Conservation (phyloP, 2,888 invertebrate species). For the Leuctra nigra region DNA sequence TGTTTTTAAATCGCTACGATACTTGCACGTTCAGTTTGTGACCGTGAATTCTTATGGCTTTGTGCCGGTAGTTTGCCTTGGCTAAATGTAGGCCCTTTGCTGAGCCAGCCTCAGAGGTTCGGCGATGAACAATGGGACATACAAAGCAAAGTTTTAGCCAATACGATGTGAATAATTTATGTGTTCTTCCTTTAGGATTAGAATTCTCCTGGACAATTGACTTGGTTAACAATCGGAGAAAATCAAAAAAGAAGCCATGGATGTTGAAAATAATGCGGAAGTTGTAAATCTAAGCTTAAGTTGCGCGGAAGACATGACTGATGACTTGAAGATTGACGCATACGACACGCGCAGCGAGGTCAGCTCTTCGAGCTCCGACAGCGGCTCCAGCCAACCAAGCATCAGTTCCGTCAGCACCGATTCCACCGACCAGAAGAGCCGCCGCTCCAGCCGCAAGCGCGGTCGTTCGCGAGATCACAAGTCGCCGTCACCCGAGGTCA, state of each 20-base stretch:
- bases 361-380: constrained; percentile 68
- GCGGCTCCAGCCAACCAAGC: constrained; percentile 63
- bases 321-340: constrained; percentile 51
- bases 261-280: constrained; percentile 25
- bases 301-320: constrained; percentile 61
- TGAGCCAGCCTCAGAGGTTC: neutral
- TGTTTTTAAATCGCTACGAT: neutral
- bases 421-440: constrained; percentile 46
- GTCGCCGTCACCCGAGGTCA: constrained; percentile 38
- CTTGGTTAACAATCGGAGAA: too few relatives aligned
- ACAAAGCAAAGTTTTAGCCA: neutral
- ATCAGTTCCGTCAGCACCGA: constrained; percentile 72
- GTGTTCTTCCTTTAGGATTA: constrained; percentile 11
- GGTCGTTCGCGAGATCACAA: constrained; percentile 28
- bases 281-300: constrained; percentile 26
- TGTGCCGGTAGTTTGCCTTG: constrained; percentile 9
- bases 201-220: neutral
- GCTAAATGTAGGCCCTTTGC: neutral
- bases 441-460: constrained; percentile 28
- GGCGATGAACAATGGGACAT: constrained; percentile 11
- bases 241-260: constrained; percentile 26
- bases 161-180: constrained; percentile 4
- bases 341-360: constrained; percentile 87
- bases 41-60: constrained; percentile 9
- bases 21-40: constrained; percentile 6